phyloP scores from a whole-genome alignment of 2,888 invertebrate genomes.

The Caenorhabditis panamensis region DNA sequence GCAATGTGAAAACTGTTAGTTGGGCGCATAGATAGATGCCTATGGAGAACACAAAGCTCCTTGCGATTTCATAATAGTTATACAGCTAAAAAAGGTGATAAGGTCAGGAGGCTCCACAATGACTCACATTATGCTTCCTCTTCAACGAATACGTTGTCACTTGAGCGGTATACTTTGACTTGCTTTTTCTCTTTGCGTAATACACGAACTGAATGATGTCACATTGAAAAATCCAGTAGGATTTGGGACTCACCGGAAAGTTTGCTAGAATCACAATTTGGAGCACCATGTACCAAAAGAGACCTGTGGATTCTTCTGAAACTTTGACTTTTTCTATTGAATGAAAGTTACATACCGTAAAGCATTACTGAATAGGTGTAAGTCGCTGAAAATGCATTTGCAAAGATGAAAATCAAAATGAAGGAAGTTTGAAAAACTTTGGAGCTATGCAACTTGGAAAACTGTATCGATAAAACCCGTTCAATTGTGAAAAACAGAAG shows the following conservation, averaged over 20 bases:
- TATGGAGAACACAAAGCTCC: slow-evolving; percentile 34
- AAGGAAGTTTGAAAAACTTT: slow-evolving; percentile 18
- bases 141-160: slow-evolving; percentile 46
- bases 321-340: too few species aligned
- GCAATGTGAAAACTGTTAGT: slow-evolving; percentile 19
- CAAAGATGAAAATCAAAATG: neutral
- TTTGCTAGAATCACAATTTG: slow-evolving; percentile 24
- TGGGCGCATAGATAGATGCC: slow-evolving; percentile 35
- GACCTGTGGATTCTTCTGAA: slow-evolving; percentile 19
- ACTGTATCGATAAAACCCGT: slow-evolving; percentile 31
- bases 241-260: slow-evolving; percentile 27
- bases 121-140: slow-evolving; percentile 48
- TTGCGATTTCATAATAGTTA: slow-evolving; percentile 46
- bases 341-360: too few species aligned
- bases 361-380: slow-evolving; percentile 21
- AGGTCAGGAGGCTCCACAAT: neutral
- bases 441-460: slow-evolving; percentile 10
- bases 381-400: neutral
- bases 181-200: slow-evolving; percentile 36
- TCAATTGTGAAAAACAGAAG: slow-evolving; percentile 45
- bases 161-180: slow-evolving; percentile 32
- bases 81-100: slow-evolving; percentile 27
- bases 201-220: slow-evolving; percentile 29
- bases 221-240: too few species aligned
- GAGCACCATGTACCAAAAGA: slow-evolving; percentile 26